Conservation (phyloP, 1,140 invertebrate genomes). For the Lordiphosa collinella region DNA sequence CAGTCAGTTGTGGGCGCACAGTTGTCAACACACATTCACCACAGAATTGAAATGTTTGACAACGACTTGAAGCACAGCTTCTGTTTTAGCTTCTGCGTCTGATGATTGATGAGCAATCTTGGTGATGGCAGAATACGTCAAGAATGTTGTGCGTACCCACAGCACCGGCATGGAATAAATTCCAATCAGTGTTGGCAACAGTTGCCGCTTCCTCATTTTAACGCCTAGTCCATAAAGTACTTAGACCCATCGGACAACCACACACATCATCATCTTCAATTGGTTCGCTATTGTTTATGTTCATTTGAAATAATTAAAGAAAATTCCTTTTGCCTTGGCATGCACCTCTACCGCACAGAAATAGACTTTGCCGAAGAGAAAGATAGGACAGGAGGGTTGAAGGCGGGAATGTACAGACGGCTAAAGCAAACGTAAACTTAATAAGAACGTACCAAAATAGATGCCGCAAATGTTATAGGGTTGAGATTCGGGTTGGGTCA, state of each 20-base stretch:
- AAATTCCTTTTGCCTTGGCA: constrained; percentile 9
- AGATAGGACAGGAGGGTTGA: not conserved
- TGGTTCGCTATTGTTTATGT: constrained; percentile 5
- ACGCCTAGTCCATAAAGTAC: too few species aligned
- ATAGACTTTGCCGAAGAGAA: constrained; percentile 4
- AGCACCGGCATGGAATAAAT: too few species aligned
- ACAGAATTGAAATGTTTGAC: constrained; percentile 8
- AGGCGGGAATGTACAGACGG: not conserved
- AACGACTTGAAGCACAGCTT: too few species aligned
- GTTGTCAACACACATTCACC: not conserved
- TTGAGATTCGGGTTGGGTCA: constrained; percentile 1
- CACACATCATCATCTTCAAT: not conserved
- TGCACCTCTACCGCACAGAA: constrained; percentile 2
- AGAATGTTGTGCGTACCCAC: not conserved
- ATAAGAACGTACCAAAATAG: constrained; percentile 3
- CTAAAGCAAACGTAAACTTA: not conserved
- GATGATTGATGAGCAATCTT: constrained; percentile 8
- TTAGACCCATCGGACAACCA: not conserved
- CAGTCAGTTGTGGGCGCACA: not conserved
- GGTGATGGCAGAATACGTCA: not conserved
- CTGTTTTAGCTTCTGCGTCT: not conserved
- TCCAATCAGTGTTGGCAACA: too few species aligned
- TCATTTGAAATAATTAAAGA: constrained; percentile 9
- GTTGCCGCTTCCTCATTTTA: too few species aligned
- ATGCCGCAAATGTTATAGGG: constrained; percentile 6